Evolutionary conservation across 2,797 vertebrate species (phyloP), one percentile per base, ranked within the genome.

Genomic region (Meda fulgida): DNA sequence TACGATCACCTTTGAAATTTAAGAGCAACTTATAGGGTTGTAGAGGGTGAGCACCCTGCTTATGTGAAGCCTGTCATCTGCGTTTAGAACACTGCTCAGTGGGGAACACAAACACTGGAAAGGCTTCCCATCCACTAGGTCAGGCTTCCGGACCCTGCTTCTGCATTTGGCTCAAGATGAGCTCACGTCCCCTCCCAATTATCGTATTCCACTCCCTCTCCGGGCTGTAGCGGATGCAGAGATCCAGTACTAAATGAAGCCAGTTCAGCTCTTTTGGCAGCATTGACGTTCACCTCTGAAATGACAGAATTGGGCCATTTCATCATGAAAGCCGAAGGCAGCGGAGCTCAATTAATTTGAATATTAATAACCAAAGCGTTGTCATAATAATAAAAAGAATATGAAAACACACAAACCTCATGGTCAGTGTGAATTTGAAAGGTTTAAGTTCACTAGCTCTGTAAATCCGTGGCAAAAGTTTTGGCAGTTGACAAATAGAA

Each of bases 41-140:
- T 99, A 99, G 89, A 99, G 96, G 84, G 98, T 99, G 96, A 99
- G 96, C 96, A 99, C 98, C 98, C 93, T 97, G 97, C 94, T 99
- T 99, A 94, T 99, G 97, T 87, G 98, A 98, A 36, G 96, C 96
- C 96, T 99, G 98, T 99, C 97, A 94, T 99, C 97, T 78, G 97
- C 98, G 88, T 99, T n/a, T n/a, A 99, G 95, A 99, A 99, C 94
- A 98, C 93, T 87, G 96, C 94, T 99, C 98, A 36, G 98, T 99
- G 93, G 98, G 98, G 94, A 99, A 99, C 93, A 99, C 97, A 89
- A 99, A 99, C 92, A 99, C 97, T 43, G 98, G 98, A 98, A n/a
- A 99, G 98, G 95, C 94, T 98, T 96, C 98, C 98, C 96, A n/a
- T 98, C 97, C 98, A 99, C 97, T 94, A 97, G 96, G 94, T 99